Evolutionary conservation across 2,797 vertebrate genomes (phyloP), one percentile per base, ranked within the genome.

Genomic region (Xerus rutilus): DNA sequence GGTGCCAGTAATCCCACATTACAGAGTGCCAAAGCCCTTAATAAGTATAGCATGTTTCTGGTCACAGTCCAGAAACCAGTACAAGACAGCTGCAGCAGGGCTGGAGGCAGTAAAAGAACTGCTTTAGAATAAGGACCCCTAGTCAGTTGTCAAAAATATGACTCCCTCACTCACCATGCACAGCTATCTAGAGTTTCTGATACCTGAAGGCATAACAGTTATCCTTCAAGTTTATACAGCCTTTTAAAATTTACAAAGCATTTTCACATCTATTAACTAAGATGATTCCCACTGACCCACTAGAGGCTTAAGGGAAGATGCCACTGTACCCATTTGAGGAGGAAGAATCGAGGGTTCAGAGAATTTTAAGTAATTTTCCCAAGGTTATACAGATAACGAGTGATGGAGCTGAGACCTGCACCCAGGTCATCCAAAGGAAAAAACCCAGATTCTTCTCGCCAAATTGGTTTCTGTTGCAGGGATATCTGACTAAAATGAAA

Each of bases 1-100:
- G 3, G 45, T 95, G 94, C 97, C 96, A 97, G 94, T 89, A 97
- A 97, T 79, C 73, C 72, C 79, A 93, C n/a, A 59, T 78, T 87
- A 89, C 49, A 45, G 65, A 79, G 67, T 79, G 94, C 89, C 93
- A 96, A 96, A 93, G 52, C 88, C 84, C 83, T 94, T 94, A 79
- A 77, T 73, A 97, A 87, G 18, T 67, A 32, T 30, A 87, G 74
- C 79, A 45, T 62, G 57, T 78, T 88, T 93, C 77, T 96, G 89
- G 86, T 73, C 84, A 89, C 18, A 39, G 13, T 93, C 83, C 96
- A 95, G 85, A 96, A 79, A 57, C n/a, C 32, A 79, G n/a, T 25
- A 78, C 32, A 72, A 12, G 39, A 79, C 39, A 62, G 30, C 25
- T 73, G 25, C 65, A 77, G 12, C 78, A 67, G 72, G 73, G 10